These are phyloP conservation scores for Oligia latruncula DNA, from an alignment of 2,888 invertebrate species.

Conservation along the genomic window DNA sequence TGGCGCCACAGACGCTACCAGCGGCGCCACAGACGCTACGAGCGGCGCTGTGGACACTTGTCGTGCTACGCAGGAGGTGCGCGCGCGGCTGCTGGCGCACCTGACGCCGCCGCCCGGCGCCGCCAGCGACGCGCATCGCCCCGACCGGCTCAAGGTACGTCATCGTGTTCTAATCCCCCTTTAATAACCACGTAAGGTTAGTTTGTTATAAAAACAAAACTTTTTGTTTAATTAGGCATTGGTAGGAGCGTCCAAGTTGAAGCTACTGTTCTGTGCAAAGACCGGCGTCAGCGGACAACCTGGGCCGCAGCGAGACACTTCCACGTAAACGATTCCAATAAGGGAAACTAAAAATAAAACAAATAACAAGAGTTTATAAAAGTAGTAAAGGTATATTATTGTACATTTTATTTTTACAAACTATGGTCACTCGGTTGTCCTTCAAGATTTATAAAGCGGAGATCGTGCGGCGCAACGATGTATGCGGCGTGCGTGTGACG, in stretches of 20 bases:
- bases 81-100: conserved; percentile 37
- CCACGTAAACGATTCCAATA: neutral
- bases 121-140: conserved; percentile 32
- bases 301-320: conserved; percentile 1
- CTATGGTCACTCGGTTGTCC: neutral
- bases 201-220: neutral
- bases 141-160: conserved; percentile 53
- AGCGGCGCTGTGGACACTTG: neutral
- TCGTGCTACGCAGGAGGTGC: conserved; percentile 17
- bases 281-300: conserved; percentile 1
- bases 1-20: too few relatives aligned
- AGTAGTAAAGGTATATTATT: conserved; percentile 5
- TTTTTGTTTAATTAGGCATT: conserved; percentile 60
- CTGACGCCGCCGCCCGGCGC: conserved; percentile 53
- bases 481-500: neutral
- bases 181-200: neutral
- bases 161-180: neutral
- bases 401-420: neutral
- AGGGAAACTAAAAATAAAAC: conserved; percentile 19
- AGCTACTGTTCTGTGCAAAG: conserved; percentile 63
- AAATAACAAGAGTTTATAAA: neutral
- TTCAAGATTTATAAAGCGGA: neutral
- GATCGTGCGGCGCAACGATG: neutral
- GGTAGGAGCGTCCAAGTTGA: conserved; percentile 69
- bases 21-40: neutral